A percentile compares a stretch with the other conserved stretches of the same genome.
Conservation (phyloP, 2,888 invertebrate genomes). For the Tupiocoris notatus region DNA sequence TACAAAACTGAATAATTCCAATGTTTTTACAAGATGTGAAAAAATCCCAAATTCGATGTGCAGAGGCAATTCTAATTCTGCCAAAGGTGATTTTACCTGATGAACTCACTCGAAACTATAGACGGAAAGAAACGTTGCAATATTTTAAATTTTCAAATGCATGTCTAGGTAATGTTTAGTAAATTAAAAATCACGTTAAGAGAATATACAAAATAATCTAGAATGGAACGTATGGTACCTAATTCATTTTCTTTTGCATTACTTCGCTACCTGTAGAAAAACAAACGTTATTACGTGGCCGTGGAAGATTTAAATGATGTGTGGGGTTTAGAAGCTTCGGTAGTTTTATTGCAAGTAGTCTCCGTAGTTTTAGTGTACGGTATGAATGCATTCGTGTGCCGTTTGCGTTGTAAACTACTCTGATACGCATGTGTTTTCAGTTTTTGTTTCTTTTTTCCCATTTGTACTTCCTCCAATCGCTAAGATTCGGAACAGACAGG, state of each 20-base stretch:
- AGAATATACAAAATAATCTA: conserved; percentile 32
- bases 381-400: too few species aligned
- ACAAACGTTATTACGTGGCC: conserved; percentile 44
- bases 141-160: conserved; percentile 34
- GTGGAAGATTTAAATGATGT: conserved; percentile 39
- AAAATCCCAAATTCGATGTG: too few species aligned
- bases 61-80: background rate
- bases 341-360: conserved; percentile 13
- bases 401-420: too few species aligned
- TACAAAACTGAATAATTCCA: too few species aligned
- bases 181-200: conserved; percentile 29
- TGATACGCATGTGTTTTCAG: too few species aligned
- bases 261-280: conserved; percentile 48
- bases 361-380: too few species aligned
- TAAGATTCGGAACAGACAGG: too few species aligned
- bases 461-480: too few species aligned
- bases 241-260: conserved; percentile 43
- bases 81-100: too few species aligned
- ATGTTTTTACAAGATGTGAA: too few species aligned
- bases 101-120: conserved; percentile 20
- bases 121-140: conserved; percentile 21
- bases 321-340: conserved; percentile 33
- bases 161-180: conserved; percentile 40
- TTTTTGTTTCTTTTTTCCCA: too few species aligned
- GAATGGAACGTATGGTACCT: background rate